Percentiles rank a stretch among this genome's conserved stretches.
These are phyloP conservation scores for Jacana jacana DNA, from an alignment of 2,113 vertebrate genomes.

Conservation along the genomic window DNA sequence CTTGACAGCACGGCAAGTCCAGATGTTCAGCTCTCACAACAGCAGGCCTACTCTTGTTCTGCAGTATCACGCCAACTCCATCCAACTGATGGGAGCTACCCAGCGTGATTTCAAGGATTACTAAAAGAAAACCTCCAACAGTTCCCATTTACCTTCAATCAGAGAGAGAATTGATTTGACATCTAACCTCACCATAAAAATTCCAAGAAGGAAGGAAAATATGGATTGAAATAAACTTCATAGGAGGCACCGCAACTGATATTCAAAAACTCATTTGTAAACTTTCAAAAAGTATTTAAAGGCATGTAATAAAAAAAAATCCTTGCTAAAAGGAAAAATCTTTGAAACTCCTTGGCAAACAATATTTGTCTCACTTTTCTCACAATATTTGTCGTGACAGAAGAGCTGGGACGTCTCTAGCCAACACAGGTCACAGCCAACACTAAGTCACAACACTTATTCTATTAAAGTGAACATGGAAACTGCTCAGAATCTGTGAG, in stretches of 20 bases:
- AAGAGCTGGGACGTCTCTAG: neutral
- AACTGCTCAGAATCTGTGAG: neutral
- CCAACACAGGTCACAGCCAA: no score
- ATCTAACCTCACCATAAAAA: neutral
- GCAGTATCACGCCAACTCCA: neutral
- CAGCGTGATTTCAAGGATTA: neutral
- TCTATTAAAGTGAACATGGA: neutral
- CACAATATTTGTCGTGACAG: neutral
- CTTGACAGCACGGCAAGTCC: neutral
- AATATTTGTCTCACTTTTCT: neutral
- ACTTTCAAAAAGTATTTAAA: neutral
- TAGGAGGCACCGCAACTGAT: neutral
- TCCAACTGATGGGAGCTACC: neutral
- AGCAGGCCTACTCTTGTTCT: neutral
- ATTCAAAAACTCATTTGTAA: neutral
- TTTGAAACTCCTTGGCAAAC: neutral
- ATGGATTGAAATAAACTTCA: neutral
- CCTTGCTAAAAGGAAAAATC: neutral
- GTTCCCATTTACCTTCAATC: neutral
- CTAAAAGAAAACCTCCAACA: no score
- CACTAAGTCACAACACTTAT: no score
- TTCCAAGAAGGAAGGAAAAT: neutral
- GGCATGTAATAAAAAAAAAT: neutral
- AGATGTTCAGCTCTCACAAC: neutral
- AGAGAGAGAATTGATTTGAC: neutral